Conservation (phyloP, 2,888 invertebrate genomes). For the Cataglyphis albicans region DNA sequence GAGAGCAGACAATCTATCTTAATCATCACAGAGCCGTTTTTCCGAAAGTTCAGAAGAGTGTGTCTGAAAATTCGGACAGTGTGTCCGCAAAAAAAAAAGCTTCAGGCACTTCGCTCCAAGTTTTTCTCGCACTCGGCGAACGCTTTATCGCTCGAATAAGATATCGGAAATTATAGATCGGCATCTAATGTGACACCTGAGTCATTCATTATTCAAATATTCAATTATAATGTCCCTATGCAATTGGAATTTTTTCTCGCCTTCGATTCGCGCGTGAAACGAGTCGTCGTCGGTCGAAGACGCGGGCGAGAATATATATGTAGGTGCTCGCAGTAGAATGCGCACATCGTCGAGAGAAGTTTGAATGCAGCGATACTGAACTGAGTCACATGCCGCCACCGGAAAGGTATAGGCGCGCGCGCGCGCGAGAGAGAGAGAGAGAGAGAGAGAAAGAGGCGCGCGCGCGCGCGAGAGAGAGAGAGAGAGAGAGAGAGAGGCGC, state of each 20-base stretch:
- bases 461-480: conserved; percentile 38
- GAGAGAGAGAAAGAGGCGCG: conserved; percentile 26
- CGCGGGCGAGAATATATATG: background rate
- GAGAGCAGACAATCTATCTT: no score
- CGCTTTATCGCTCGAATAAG: conserved; percentile 1
- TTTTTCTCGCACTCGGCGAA: no score
- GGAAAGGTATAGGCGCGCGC: conserved; percentile 12
- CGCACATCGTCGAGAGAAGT: conserved; percentile 21
- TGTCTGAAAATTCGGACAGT: no score
- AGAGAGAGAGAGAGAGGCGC: conserved; percentile 33
- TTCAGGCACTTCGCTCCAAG: no score
- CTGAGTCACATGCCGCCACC: conserved; percentile 25
- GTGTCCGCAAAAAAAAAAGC: no score
- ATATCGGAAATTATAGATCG: conserved; percentile 5
- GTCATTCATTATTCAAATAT: conserved; percentile 29
- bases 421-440: conserved; percentile 42
- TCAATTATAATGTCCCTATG: background rate
- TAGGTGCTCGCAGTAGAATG: conserved; percentile 21
- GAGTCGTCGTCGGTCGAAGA: conserved; percentile 44
- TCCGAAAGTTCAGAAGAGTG: no score
- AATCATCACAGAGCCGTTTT: no score
- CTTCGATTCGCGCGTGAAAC: conserved; percentile 46
- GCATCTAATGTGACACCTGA: background rate
- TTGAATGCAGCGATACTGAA: conserved; percentile 54
- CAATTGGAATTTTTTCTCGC: conserved; percentile 18